These are phyloP conservation scores for Lacerta agilis DNA, from an alignment of 2,797 vertebrate species.

Conservation along the genomic window DNA sequence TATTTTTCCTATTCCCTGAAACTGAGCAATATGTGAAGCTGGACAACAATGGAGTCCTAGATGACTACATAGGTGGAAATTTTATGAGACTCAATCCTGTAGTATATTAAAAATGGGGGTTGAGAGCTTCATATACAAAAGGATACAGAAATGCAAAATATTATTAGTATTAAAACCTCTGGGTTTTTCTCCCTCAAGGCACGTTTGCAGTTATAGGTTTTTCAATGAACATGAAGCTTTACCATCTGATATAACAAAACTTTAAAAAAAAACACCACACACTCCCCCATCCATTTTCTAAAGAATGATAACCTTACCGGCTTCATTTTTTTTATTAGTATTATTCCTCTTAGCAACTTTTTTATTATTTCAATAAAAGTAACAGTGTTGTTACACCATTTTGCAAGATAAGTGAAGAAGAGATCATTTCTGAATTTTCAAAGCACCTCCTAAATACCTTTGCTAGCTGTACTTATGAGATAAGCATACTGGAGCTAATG, in stretches of 20 bases:
- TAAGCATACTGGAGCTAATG: slow-evolving; percentile 70
- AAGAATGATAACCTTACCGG: slow-evolving; percentile 38
- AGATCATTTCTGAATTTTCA: slow-evolving; percentile 70
- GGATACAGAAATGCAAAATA: slow-evolving; percentile 63
- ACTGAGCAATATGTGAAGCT: neutral
- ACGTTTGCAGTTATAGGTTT: slow-evolving; percentile 70
- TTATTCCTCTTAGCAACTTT: slow-evolving; percentile 66
- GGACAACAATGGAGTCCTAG: neutral
- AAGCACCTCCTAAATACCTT: slow-evolving; percentile 70
- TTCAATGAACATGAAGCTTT: slow-evolving; percentile 67
- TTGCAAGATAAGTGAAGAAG: slow-evolving; percentile 65
- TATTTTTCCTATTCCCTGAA: neutral
- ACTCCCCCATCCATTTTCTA: slow-evolving; percentile 51
- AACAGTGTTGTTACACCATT: slow-evolving; percentile 64
- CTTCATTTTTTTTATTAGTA: slow-evolving; percentile 51
- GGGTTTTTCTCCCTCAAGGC: slow-evolving; percentile 61
- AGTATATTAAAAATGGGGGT: slow-evolving; percentile 65
- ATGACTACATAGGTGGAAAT: slow-evolving; percentile 52
- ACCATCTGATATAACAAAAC: slow-evolving; percentile 71
- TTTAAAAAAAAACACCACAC: neutral
- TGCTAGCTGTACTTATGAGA: slow-evolving; percentile 66
- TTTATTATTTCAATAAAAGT: slow-evolving; percentile 67
- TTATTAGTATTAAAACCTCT: slow-evolving; percentile 69
- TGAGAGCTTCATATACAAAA: slow-evolving; percentile 70
- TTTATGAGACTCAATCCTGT: slow-evolving; percentile 59